These are phyloP conservation scores for Eilema depressum DNA, from an alignment of 2,888 invertebrate species.

Conservation along the genomic window DNA sequence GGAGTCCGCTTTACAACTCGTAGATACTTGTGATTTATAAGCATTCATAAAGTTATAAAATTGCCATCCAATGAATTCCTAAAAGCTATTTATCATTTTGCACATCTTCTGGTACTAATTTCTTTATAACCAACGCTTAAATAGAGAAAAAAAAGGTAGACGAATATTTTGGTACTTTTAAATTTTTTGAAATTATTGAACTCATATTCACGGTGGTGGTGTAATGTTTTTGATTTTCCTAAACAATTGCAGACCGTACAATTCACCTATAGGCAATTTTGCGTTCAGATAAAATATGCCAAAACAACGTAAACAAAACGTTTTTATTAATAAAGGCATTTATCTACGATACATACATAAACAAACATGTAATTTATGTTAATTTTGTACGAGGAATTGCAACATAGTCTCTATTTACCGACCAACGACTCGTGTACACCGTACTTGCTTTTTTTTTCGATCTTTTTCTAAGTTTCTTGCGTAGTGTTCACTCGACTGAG, in stretches of 20 bases:
- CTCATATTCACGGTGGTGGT: not conserved
- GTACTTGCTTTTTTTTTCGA: slow-evolving; percentile 29
- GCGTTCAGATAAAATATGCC: not conserved
- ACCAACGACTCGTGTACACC: slow-evolving; percentile 37
- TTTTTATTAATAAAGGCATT: slow-evolving; percentile 15
- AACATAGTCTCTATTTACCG: slow-evolving; percentile 39
- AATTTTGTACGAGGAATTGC: slow-evolving; percentile 44
- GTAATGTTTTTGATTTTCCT: not conserved
- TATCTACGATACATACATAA: slow-evolving; percentile 18
- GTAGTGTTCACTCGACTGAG: slow-evolving; percentile 45
- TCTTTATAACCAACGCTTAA: not conserved
- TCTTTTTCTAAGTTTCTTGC: slow-evolving; percentile 41
- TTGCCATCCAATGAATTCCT: too few species aligned
- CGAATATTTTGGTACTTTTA: not conserved
- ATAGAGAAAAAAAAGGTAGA: not conserved
- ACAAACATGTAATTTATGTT: slow-evolving; percentile 40
- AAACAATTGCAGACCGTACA: not conserved
- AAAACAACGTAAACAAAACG: not conserved
- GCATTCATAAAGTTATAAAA: too few species aligned
- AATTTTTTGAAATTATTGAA: not conserved
- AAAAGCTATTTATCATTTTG: too few species aligned
- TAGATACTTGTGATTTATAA: too few species aligned
- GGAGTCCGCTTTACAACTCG: too few species aligned
- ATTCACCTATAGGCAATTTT: not conserved
- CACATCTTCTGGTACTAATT: too few species aligned